A percentile compares a stretch with the other conserved stretches of the same genome.
phyloP scores from a whole-genome alignment of 2,797 vertebrate genomes.

The Cryptoprocta ferox region DNA sequence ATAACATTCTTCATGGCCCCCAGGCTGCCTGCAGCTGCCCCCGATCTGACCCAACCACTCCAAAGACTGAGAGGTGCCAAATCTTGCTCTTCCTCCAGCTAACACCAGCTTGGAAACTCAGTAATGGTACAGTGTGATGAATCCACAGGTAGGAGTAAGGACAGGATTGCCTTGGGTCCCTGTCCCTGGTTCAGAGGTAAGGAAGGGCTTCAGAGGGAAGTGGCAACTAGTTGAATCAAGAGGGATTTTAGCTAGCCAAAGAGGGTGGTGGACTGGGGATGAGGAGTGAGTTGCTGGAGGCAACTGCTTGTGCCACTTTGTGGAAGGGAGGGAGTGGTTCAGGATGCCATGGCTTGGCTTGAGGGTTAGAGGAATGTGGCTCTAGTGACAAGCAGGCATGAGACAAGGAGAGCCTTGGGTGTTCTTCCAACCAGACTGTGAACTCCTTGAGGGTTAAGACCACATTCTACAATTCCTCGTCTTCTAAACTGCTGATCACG shows the following conservation, averaged over 20 bases:
- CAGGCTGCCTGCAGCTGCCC: not conserved
- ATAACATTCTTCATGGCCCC: not conserved
- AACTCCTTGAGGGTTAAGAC: not conserved
- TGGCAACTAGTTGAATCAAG: not conserved
- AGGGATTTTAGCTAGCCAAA: not conserved
- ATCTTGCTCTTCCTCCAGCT: not conserved
- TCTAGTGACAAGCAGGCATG: not conserved
- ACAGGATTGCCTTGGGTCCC: no score
- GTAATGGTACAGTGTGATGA: not conserved
- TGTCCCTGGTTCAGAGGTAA: not conserved
- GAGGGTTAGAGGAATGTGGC: not conserved
- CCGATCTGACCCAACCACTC: not conserved
- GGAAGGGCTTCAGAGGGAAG: not conserved
- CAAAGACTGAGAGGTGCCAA: not conserved
- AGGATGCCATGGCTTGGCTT: not conserved
- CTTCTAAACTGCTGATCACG: not conserved
- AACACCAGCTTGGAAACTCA: not conserved
- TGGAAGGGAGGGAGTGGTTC: not conserved
- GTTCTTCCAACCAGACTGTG: not conserved
- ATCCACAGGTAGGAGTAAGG: not conserved
- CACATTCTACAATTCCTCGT: not conserved
- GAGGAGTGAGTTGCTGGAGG: not conserved
- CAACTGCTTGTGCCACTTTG: fast-evolving
- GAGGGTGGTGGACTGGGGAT: fast-evolving
- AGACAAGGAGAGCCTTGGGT: not conserved